These are phyloP conservation scores for Odobenus rosmarus DNA, from an alignment of 2,113 vertebrate species.

Conservation along the genomic window DNA sequence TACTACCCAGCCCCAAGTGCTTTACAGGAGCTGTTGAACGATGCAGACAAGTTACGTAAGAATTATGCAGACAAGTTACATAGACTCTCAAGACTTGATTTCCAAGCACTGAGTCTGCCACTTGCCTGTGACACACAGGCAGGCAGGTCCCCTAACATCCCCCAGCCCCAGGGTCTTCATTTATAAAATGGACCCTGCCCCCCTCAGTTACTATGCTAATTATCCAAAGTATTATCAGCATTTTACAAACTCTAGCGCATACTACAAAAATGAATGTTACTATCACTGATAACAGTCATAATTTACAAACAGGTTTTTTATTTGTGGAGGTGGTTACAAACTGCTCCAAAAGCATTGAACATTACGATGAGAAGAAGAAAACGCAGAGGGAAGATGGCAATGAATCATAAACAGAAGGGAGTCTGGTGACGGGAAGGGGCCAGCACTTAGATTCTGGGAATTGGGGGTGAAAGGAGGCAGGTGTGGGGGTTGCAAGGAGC, in stretches of 20 bases:
- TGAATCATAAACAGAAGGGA: neutral
- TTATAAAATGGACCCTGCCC: neutral
- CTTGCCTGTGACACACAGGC: neutral
- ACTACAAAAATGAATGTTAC: neutral
- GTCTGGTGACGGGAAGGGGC: neutral
- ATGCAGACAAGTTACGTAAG: neutral
- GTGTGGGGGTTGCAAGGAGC: no score
- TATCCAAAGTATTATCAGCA: neutral
- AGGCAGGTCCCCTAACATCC: neutral
- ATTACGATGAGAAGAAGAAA: neutral
- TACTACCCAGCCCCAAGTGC: neutral
- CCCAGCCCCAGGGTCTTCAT: neutral
- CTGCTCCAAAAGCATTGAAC: neutral
- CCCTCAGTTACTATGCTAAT: neutral
- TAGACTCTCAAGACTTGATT: neutral
- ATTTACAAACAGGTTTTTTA: neutral
- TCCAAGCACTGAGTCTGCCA: neutral
- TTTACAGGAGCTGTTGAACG: slow-evolving; percentile 58
- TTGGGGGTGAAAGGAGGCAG: neutral
- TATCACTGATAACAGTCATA: neutral
- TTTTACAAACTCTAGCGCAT: neutral
- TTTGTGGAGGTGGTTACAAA: neutral
- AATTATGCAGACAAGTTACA: neutral
- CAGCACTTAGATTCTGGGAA: neutral
- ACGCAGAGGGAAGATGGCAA: neutral